Conservation (phyloP, 2,113 vertebrate genomes). For the Eptatretus burgeri region DNA sequence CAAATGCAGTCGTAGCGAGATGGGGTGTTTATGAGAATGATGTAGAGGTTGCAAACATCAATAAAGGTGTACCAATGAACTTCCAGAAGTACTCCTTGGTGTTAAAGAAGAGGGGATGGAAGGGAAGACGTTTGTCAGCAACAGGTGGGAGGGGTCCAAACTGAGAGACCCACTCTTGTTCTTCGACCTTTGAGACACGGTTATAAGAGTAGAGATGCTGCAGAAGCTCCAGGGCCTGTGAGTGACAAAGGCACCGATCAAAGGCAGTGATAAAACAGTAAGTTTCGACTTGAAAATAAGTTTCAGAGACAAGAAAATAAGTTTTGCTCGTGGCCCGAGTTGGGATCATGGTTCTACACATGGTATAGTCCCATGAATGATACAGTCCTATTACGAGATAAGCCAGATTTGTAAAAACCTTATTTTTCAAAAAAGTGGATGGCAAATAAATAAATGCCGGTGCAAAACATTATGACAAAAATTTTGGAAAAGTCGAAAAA, state of each 20-base stretch:
- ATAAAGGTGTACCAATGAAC: constrained; percentile 29
- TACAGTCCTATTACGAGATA: too few relatives aligned
- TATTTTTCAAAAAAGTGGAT: too few relatives aligned
- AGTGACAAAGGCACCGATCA: neutral
- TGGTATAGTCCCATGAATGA: too few relatives aligned
- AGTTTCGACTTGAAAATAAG: neutral
- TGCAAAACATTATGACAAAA: too few relatives aligned
- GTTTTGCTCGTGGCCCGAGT: too few relatives aligned
- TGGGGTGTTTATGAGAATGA: neutral
- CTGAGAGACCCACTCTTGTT: constrained; percentile 36
- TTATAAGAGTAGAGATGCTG: constrained; percentile 57
- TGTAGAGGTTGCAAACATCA: neutral
- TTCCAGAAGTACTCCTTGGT: constrained; percentile 49
- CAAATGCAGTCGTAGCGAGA: too few relatives aligned
- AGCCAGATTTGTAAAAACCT: too few relatives aligned
- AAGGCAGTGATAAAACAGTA: neutral
- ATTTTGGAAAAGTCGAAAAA: too few relatives aligned
- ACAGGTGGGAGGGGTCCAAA: constrained; percentile 23
- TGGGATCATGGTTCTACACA: too few relatives aligned
- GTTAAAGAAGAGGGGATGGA: constrained; percentile 54
- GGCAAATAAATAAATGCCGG: too few relatives aligned
- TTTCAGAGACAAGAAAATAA: too few relatives aligned
- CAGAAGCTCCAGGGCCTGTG: constrained; percentile 44
- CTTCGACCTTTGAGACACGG: constrained; percentile 43
- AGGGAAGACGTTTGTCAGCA: constrained; percentile 42